Percentiles rank a stretch among this genome's conserved stretches.
Evolutionary conservation across 1,140 invertebrate genomes (phyloP).

Genomic region (Apis cerana): DNA sequence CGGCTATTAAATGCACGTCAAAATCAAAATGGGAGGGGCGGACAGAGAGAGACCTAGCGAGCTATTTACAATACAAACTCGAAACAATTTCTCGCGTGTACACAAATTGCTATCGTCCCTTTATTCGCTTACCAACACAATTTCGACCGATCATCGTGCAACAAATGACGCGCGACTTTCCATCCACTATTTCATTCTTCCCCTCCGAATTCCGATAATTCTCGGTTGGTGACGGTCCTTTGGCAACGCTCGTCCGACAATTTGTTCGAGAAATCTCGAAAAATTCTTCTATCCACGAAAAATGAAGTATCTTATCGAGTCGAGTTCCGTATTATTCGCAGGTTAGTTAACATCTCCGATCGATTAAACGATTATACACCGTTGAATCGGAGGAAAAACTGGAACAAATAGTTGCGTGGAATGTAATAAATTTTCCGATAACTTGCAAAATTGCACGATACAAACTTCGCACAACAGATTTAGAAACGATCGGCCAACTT

Average conservation of each 20-base stretch:
- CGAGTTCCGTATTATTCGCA: too few species aligned
- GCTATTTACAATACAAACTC: neutral
- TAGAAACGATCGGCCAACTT: neutral
- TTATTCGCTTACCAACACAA: neutral
- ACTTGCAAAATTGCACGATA: too few species aligned
- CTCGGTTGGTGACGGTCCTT: too few species aligned
- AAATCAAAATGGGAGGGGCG: neutral
- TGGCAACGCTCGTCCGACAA: neutral
- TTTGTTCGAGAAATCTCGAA: too few species aligned
- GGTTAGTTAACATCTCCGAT: too few species aligned
- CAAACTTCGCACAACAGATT: neutral
- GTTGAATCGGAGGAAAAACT: too few species aligned
- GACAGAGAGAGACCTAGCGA: neutral
- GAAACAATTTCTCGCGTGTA: slow-evolving; percentile 18
- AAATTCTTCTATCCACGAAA: too few species aligned
- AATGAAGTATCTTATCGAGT: too few species aligned
- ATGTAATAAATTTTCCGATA: too few species aligned
- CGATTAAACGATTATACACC: too few species aligned
- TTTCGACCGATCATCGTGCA: neutral
- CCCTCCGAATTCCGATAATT: neutral
- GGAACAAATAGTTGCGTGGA: too few species aligned
- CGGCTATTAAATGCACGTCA: neutral
- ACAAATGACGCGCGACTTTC: neutral
- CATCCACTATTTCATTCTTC: neutral
- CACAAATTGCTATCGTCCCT: neutral